Base-by-base conservation (phyloP, 2,888 invertebrate genomes). In the Beris chalybata region DNA sequence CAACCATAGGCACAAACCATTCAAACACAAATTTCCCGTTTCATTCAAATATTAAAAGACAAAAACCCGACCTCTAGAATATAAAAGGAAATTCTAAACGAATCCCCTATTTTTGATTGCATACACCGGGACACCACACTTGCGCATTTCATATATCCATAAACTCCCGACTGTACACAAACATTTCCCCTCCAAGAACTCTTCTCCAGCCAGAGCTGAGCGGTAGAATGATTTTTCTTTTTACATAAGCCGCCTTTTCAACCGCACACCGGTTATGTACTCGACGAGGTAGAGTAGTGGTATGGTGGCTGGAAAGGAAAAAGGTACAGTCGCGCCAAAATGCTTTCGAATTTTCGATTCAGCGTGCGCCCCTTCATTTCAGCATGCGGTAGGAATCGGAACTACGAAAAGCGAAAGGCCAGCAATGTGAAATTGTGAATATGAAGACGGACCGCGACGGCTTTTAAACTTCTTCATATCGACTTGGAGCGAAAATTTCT, bases 301-400 rank as follows among this genome's bases (percentile, higher is more conserved):
- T 15, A 56, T 15, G 55, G 31, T 45, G 64, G 54, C 64, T 64
- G 52, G 59, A 64, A 68, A 61, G 61, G 61, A 61, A 59, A 56
- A 70, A 70, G 53, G 70, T 72, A 71, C 72, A 71, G 71, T 71
- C 70, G 70, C 71, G 70, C 70, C 72, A 72, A 72, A 72, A 71
- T 66, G 52, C 64, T 53, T 58, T 38, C 38, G 64, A 53, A 53
- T 58, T 63, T 59, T 67, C 63, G 64, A 67, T 69, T 69, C 67
- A 65, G 65, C 67, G 52, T 52, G 54, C 69, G 65, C 68, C 55
- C 64, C 55, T 57, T 57, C 58, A 13, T 13, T 48, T 47, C 55
- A 55, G 55, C 55, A 6, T 48, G 54, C 31, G 48, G 32, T 44
- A 29, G 64, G 32, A 43, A 38, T 38, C 38, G 70, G 69, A 61